Conservation (phyloP, 1,140 invertebrate genomes). For the Lepidurus apus region DNA sequence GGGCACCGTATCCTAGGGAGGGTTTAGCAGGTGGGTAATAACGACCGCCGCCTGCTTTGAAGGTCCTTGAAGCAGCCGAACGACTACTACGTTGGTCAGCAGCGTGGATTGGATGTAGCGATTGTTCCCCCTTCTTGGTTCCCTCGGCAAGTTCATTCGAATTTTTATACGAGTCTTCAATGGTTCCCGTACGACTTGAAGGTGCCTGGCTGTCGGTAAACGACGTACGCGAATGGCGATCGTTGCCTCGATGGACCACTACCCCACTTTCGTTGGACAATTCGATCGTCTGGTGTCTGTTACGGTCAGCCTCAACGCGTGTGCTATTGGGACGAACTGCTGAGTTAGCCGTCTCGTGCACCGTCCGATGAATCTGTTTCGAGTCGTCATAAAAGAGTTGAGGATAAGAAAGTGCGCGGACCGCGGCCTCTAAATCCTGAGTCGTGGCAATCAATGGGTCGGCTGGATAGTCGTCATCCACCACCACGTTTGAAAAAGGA, state of each 20-base stretch:
- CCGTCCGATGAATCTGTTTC: neutral
- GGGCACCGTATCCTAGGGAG: neutral
- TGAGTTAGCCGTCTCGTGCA: neutral
- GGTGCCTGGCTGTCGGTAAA: neutral
- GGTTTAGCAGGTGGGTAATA: constrained; percentile 6
- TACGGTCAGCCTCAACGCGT: neutral
- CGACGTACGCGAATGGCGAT: neutral
- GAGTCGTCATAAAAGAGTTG: constrained; percentile 5
- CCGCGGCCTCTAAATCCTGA: neutral
- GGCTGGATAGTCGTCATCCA: neutral
- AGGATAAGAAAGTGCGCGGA: neutral
- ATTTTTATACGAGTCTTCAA: neutral
- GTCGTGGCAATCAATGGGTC: neutral
- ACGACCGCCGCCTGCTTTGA: neutral
- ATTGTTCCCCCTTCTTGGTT: neutral
- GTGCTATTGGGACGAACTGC: neutral
- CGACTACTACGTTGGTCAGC: neutral
- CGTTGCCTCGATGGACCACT: neutral
- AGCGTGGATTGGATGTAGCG: neutral
- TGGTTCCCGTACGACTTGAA: neutral
- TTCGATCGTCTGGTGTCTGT: neutral
- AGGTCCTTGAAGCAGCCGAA: neutral
- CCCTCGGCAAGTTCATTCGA: neutral
- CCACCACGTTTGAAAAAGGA: neutral
- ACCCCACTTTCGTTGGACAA: neutral